Conservation (phyloP, 2,888 invertebrate species). For the Tetragonisca angustula region DNA sequence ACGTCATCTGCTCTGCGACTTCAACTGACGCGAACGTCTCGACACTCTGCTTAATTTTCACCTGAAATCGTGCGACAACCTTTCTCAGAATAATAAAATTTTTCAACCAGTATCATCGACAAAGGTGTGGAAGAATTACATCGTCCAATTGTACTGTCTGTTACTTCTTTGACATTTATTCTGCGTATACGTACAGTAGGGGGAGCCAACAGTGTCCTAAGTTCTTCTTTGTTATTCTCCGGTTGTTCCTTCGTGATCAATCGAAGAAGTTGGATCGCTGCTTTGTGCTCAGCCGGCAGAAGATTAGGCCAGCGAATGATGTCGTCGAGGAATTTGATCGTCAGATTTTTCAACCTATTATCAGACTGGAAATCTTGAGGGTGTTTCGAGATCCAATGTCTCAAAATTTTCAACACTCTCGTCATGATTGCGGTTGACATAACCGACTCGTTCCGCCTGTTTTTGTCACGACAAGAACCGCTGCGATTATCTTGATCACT, state of each 20-base stretch:
- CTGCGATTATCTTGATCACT: constrained; percentile 71
- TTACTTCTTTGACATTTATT: not conserved
- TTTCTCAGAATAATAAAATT: not conserved
- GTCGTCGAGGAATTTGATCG: constrained; percentile 94
- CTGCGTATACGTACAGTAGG: constrained; percentile 86
- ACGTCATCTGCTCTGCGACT: constrained; percentile 97
- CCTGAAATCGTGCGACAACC: constrained; percentile 83
- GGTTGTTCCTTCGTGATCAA: constrained; percentile 90
- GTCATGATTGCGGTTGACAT: constrained; percentile 97
- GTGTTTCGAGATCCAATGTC: constrained; percentile 92
- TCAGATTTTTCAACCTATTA: constrained; percentile 88
- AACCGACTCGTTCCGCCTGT: constrained; percentile 89
- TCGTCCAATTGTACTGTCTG: too few relatives aligned
- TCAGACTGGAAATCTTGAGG: constrained; percentile 87
- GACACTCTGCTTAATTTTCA: constrained; percentile 92
- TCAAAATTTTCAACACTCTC: constrained; percentile 94
- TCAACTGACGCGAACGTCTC: constrained; percentile 94
- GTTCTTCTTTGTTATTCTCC: constrained; percentile 88
- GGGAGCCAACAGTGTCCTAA: constrained; percentile 88
- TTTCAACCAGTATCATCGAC: too few relatives aligned
- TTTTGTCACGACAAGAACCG: constrained; percentile 84
- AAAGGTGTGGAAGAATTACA: too few relatives aligned
- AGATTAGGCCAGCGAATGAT: constrained; percentile 93
- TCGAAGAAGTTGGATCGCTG: constrained; percentile 92
- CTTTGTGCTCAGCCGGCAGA: constrained; percentile 94